phyloP scores from a whole-genome alignment of 1,140 invertebrate genomes.

The Paralvinella palmiformis region DNA sequence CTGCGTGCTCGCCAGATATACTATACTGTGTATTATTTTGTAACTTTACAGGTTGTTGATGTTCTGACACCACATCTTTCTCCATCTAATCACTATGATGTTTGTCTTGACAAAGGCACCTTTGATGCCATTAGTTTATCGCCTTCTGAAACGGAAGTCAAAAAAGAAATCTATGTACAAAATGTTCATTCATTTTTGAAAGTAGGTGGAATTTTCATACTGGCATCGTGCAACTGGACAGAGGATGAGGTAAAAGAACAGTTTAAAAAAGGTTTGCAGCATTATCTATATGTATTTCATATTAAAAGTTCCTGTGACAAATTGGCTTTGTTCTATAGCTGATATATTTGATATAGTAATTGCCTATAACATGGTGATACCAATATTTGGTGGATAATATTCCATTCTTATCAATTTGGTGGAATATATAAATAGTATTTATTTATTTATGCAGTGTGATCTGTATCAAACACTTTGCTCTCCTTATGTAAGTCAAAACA shows the following conservation, averaged over 20 bases:
- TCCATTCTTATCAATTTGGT: conserved; percentile 1
- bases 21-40: no score
- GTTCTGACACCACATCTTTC: no score
- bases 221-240: conserved; percentile 95
- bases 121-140: conserved; percentile 85
- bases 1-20: no score
- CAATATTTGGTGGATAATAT: not conserved
- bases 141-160: conserved; percentile 60
- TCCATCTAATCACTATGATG: conserved; percentile 30
- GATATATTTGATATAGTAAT: not conserved
- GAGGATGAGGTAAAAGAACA: conserved; percentile 69
- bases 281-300: not conserved
- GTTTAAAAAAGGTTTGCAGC: conserved; percentile 55
- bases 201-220: conserved; percentile 65
- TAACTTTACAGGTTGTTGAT: no score
- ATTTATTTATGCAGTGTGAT: not conserved
- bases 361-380: not conserved
- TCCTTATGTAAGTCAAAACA: conserved; percentile 17
- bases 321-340: not conserved
- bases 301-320: not conserved
- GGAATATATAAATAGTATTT: not conserved
- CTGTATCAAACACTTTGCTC: conserved; percentile 8
- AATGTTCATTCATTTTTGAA: conserved; percentile 60
- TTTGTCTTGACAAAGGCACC: conserved; percentile 80
- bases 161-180: conserved; percentile 63